Percentiles rank a stretch among this genome's conserved stretches.
phyloP scores from a whole-genome alignment of 2,113 vertebrate genomes.

The Grammomys dolichurus region DNA sequence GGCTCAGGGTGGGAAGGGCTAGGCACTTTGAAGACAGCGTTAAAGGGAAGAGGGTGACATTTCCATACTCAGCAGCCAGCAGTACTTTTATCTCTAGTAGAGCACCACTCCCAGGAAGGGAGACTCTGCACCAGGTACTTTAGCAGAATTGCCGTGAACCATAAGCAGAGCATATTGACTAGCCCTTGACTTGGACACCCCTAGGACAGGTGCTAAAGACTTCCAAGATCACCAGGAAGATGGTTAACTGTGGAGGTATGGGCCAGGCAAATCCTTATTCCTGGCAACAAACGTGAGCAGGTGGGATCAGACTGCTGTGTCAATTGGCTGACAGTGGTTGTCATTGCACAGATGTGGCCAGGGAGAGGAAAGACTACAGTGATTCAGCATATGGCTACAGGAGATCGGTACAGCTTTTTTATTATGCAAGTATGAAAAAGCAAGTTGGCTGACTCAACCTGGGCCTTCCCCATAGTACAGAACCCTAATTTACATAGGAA shows the following conservation, averaged over 20 bases:
- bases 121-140: too few relatives aligned
- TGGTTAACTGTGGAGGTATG: accelerated
- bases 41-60: not conserved
- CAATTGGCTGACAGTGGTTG: not conserved
- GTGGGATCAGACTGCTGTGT: too few relatives aligned
- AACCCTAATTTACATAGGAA: accelerated
- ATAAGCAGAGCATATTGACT: accelerated
- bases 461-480: not conserved
- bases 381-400: not conserved
- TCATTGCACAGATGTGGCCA: accelerated
- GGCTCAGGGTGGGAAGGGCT: accelerated
- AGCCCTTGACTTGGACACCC: accelerated
- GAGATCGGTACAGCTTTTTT: accelerated
- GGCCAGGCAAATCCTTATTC: not conserved
- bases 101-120: not conserved
- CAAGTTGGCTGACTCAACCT: accelerated
- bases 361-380: accelerated
- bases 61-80: too few relatives aligned
- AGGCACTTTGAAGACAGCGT: accelerated
- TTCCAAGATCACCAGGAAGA: accelerated
- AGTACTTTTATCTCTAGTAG: too few relatives aligned
- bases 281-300: not conserved
- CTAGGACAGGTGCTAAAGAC: accelerated
- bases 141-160: accelerated
- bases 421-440: not conserved